Evolutionary conservation across 2,888 invertebrate genomes (phyloP).

Genomic region (Ennomos fuscantarius): DNA sequence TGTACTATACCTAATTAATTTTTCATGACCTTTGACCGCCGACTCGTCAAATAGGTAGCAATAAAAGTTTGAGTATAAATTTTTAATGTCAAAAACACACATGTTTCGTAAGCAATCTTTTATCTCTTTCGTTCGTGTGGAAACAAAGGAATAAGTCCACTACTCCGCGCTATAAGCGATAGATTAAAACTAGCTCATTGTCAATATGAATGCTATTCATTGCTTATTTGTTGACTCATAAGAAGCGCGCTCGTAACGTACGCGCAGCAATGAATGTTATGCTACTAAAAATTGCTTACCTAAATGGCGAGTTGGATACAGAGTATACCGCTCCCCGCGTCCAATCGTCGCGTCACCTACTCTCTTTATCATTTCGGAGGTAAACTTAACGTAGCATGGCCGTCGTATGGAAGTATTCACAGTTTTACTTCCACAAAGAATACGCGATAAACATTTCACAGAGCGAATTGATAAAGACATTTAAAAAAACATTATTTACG

Average conservation of each 20-base stretch:
- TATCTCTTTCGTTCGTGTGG: conserved; percentile 19
- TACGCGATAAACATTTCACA: conserved; percentile 86
- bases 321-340: conserved; percentile 52
- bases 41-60: conserved; percentile 4
- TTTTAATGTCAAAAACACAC: conserved; percentile 23
- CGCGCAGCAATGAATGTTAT: conserved; percentile 49
- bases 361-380: conserved; percentile 83
- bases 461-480: conserved; percentile 80
- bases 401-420: conserved; percentile 87
- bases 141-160: conserved; percentile 12
- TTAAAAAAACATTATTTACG: conserved; percentile 81
- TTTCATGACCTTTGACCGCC: conserved; percentile 10
- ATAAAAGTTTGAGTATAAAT: conserved; percentile 7
- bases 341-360: conserved; percentile 68
- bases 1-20: not conserved
- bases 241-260: too few relatives aligned
- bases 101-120: conserved; percentile 14
- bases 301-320: conserved; percentile 37
- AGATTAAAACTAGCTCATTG: not conserved
- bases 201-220: conserved; percentile 20
- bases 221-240: conserved; percentile 7
- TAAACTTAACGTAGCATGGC: conserved; percentile 86
- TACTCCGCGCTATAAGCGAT: conserved; percentile 2
- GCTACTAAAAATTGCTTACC: conserved; percentile 23
- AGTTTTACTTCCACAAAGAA: conserved; percentile 88